Evolutionary conservation across 2,888 invertebrate genomes (phyloP), one percentile per base, ranked within the genome.

Genomic region (Brenthis ino): DNA sequence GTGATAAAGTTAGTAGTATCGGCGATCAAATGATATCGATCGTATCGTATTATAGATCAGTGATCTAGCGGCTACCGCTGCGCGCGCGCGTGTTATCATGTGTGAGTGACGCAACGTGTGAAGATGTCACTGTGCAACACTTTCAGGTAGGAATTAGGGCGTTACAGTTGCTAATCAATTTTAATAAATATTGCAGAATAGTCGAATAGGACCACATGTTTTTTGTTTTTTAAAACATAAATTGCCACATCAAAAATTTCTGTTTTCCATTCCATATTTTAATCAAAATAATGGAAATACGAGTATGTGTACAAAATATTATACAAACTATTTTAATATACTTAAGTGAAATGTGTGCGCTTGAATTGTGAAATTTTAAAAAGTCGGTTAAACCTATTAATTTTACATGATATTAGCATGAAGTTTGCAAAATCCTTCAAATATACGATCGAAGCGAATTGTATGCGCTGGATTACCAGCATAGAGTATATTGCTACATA

Each of bases 91-190:
- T 76, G 74, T 73, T 74, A 72, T 69, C 74, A 77, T 77, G 79
- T 76, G 76, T 68, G 57, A 51, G 72, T 79, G 76, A 75, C 73
- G 74, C 74, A 75, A 74, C 72, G 20, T 54, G 57, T 67, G 74
- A 81, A 79, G 72, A 83, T 82, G 83, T 77, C 83, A 74, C 77
- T 71, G 76, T 73, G 76, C 75, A 75, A 77, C 72, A 75, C 75
- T 75, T 76, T 76, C 81, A 82, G 82, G 83, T 82, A 77, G 73
- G 69, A 74, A 75, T 74, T 71, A 74, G 79, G 73, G 77, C 77
- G 75, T 74, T 60, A 60, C 48, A 11, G 6, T 57, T 43, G 13
- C 20, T 14, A 20, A 20, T 20, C n/a, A 20, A 47, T 58, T 6
- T 5, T 13, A 47, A 33, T 58, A 43, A 43, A 13, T 48, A 3